Percentiles rank a stretch among this genome's conserved stretches.
Conservation (phyloP, 1,140 invertebrate species). For the Dendrolimus punctatus region DNA sequence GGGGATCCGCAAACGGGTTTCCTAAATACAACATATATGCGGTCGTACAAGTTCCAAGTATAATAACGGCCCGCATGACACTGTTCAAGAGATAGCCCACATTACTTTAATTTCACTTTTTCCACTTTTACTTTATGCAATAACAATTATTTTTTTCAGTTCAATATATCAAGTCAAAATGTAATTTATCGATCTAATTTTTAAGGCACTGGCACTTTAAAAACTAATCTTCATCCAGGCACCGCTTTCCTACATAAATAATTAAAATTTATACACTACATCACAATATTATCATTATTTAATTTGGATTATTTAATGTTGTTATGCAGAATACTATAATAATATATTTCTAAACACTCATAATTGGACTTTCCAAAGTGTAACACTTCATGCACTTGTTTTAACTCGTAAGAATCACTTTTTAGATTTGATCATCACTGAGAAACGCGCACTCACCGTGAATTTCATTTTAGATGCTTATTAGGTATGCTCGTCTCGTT, state of each 20-base stretch:
- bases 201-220: no score
- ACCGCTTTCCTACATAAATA: no score
- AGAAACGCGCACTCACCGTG: slow-evolving; percentile 57
- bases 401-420: not conserved
- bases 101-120: slow-evolving; percentile 65
- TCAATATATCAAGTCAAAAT: slow-evolving; percentile 1
- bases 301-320: not conserved
- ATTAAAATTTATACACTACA: no score
- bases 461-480: slow-evolving; percentile 64
- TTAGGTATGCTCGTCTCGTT: slow-evolving; percentile 40
- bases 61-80: slow-evolving; percentile 50
- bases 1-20: slow-evolving; percentile 38
- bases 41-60: slow-evolving; percentile 16
- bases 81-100: slow-evolving; percentile 46
- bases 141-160: slow-evolving; percentile 16
- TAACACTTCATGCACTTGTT: slow-evolving; percentile 18
- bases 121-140: slow-evolving; percentile 53
- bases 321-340: slow-evolving; percentile 1
- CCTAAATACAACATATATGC: slow-evolving; percentile 21
- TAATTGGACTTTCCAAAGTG: slow-evolving; percentile 4
- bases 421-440: slow-evolving; percentile 16
- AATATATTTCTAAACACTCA: slow-evolving; percentile 2
- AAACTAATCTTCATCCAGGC: no score
- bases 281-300: no score
- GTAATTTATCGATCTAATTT: no score